Conservation (phyloP, 2,888 invertebrate species). For the Clanis bilineata region DNA sequence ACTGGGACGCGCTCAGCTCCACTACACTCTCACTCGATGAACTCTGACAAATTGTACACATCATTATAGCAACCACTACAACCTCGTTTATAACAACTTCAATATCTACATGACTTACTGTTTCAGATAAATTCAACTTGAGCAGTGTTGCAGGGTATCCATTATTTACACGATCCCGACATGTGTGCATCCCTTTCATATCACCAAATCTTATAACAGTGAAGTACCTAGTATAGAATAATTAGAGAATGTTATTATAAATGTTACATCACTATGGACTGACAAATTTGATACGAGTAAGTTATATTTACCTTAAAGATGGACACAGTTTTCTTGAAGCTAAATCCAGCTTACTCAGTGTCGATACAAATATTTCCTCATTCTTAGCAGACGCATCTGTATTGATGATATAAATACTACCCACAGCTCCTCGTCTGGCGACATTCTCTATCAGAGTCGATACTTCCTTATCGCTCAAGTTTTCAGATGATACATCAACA, state of each 20-base stretch:
- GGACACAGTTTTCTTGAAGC: constrained; percentile 38
- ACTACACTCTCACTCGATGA: background rate
- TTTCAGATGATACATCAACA: constrained; percentile 24
- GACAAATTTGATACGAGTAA: background rate
- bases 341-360: constrained; percentile 35
- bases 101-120: background rate
- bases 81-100: background rate
- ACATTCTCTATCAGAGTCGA: constrained; percentile 29
- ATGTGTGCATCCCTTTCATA: constrained; percentile 29
- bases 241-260: constrained; percentile 6
- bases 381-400: constrained; percentile 16
- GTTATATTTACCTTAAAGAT: constrained; percentile 36
- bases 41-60: background rate
- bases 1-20: background rate
- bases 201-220: constrained; percentile 25
- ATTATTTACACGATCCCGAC: constrained; percentile 28
- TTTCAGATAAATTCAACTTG: background rate
- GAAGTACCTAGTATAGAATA: constrained; percentile 32
- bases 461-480: constrained; percentile 21
- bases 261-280: background rate
- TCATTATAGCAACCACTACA: background rate
- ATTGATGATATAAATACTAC: constrained; percentile 37
- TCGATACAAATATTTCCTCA: constrained; percentile 21
- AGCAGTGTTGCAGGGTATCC: constrained; percentile 34
- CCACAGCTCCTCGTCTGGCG: constrained; percentile 30